phyloP scores from a whole-genome alignment of 1,140 invertebrate genomes.

The Cotesia chilonis region DNA sequence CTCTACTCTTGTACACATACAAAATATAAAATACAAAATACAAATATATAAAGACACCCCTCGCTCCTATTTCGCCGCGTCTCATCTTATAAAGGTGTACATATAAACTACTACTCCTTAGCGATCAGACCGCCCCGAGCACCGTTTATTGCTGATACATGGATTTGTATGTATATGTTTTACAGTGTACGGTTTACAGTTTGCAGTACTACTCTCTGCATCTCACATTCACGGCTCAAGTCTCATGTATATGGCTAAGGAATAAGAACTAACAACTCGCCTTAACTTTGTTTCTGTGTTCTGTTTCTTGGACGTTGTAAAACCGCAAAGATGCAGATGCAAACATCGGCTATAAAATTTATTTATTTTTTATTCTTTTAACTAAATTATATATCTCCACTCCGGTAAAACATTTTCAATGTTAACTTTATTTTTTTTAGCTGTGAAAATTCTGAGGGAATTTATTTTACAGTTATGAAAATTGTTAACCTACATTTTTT shows the following conservation, averaged over 20 bases:
- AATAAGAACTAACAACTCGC: too few species aligned
- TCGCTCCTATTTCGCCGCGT: slow-evolving; percentile 1
- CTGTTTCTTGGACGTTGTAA: slow-evolving; percentile 52
- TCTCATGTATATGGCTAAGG: too few species aligned
- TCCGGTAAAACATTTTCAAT: neutral
- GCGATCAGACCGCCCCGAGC: slow-evolving; percentile 36
- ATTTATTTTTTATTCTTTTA: neutral
- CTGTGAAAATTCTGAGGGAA: neutral
- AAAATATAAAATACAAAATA: neutral
- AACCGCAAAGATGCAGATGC: slow-evolving; percentile 35
- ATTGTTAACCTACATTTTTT: too few species aligned
- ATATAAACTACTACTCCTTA: too few species aligned
- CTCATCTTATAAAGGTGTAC: too few species aligned
- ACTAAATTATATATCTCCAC: neutral
- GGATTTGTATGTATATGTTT: slow-evolving; percentile 43
- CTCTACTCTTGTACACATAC: neutral
- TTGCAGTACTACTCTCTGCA: too few species aligned
- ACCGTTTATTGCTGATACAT: slow-evolving; percentile 55
- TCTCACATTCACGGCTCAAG: too few species aligned
- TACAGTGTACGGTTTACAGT: too few species aligned
- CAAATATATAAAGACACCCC: neutral
- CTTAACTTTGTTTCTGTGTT: slow-evolving; percentile 8
- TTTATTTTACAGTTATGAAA: neutral
- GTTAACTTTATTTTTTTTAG: neutral
- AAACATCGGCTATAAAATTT: slow-evolving; percentile 1